Conservation (phyloP, 2,797 vertebrate genomes). For the Garrulus glandarius region DNA sequence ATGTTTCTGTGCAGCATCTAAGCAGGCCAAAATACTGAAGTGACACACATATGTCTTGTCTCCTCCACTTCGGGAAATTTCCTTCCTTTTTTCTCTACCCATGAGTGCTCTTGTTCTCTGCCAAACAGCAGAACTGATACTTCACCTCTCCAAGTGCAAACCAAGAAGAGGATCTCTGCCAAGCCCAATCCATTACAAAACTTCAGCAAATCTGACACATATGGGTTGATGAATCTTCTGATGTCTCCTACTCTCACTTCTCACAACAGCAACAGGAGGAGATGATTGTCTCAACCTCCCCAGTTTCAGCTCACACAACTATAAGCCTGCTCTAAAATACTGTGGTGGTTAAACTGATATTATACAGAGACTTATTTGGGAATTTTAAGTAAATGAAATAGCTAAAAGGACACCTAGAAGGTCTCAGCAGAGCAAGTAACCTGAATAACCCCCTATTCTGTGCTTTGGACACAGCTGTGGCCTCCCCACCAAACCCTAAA, state of each 20-base stretch:
- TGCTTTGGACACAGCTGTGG: neutral
- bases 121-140: neutral
- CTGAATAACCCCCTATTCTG: neutral
- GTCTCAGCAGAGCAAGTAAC: neutral
- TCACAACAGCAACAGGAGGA: neutral
- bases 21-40: neutral
- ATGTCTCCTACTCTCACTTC: constrained; percentile 7
- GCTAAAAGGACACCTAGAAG: neutral
- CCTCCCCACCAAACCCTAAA: neutral
- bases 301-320: neutral
- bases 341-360: neutral
- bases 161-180: neutral
- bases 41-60: neutral
- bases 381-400: neutral
- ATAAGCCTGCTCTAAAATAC: neutral
- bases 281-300: neutral
- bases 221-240: constrained; percentile 19
- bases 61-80: neutral
- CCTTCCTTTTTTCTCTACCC: neutral
- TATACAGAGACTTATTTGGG: neutral
- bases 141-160: constrained; percentile 32
- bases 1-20: neutral
- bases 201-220: constrained; percentile 17
- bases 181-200: neutral
- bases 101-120: neutral